Percentiles rank a stretch among this genome's conserved stretches.
Evolutionary conservation across 1,140 invertebrate species (phyloP).

Genomic region (Ceratoteleas bidentatus): DNA sequence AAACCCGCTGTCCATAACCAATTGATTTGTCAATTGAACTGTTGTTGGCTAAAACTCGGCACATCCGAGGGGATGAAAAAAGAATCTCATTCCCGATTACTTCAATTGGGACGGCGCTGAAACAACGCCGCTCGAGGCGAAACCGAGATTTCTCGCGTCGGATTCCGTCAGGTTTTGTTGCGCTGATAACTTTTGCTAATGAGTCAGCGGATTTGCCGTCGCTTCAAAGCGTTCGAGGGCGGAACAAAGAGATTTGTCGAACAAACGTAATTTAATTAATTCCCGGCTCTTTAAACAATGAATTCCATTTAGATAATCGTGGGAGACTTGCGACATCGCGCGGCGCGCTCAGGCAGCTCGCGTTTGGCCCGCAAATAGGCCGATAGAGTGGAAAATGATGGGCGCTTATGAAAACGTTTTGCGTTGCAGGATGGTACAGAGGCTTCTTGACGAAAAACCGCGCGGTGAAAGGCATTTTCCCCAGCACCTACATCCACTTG

Average conservation of each 20-base stretch:
- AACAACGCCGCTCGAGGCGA: too few species aligned
- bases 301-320: slow-evolving; percentile 3
- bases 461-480: slow-evolving; percentile 92
- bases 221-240: neutral
- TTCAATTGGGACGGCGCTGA: too few species aligned
- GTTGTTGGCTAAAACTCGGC: too few species aligned
- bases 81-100: too few species aligned
- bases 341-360: too few species aligned
- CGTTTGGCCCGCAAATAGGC: too few species aligned
- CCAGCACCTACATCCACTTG: slow-evolving; percentile 87
- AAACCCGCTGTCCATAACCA: too few species aligned
- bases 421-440: slow-evolving; percentile 90
- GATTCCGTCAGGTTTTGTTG: slow-evolving; percentile 3
- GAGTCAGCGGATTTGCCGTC: slow-evolving; percentile 26
- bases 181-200: slow-evolving; percentile 35
- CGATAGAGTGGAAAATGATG: neutral
- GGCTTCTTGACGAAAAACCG: slow-evolving; percentile 92
- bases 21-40: too few species aligned
- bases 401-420: slow-evolving; percentile 12
- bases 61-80: too few species aligned
- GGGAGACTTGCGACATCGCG: neutral
- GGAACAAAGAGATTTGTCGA: slow-evolving; percentile 27
- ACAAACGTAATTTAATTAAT: slow-evolving; percentile 19
- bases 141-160: too few species aligned
- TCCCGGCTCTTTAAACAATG: neutral